Evolutionary conservation across 2,797 vertebrate species (phyloP).

Genomic region (Tokudaia tokunoshimensis): DNA sequence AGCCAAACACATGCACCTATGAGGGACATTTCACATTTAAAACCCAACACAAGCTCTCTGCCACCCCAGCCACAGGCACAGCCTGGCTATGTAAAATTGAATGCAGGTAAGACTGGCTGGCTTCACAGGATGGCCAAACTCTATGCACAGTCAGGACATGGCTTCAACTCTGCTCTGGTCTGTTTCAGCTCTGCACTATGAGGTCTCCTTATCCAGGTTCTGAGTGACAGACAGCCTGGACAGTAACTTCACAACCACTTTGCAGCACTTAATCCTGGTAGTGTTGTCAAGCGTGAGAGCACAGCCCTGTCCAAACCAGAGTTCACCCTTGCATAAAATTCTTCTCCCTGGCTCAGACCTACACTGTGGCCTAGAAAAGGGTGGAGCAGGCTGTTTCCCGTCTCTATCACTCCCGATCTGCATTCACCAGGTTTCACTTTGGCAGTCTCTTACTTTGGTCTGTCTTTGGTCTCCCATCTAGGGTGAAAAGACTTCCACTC

Average conservation of each 20-base stretch:
- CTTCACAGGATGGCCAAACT: background rate
- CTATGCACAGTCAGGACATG: background rate
- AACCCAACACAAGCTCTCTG: background rate
- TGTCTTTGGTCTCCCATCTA: background rate
- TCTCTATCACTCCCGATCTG: background rate
- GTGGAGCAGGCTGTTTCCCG: background rate
- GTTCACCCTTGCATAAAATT: background rate
- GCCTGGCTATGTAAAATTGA: background rate
- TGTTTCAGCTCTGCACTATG: background rate
- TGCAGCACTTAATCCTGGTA: background rate
- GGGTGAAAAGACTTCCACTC: background rate
- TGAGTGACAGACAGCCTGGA: background rate
- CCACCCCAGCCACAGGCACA: background rate
- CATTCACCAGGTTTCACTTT: background rate
- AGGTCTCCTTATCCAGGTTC: background rate
- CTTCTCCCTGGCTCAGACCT: background rate
- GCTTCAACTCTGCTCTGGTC: background rate
- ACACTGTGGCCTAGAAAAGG: background rate
- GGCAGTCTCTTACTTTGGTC: no score
- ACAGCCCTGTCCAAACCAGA: background rate
- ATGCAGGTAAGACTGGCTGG: background rate
- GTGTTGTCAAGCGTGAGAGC: background rate
- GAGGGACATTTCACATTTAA: background rate
- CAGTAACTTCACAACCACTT: background rate
- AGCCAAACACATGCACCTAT: background rate